phyloP scores from a whole-genome alignment of 1,140 invertebrate species.

The Drosophila nigromelanica region DNA sequence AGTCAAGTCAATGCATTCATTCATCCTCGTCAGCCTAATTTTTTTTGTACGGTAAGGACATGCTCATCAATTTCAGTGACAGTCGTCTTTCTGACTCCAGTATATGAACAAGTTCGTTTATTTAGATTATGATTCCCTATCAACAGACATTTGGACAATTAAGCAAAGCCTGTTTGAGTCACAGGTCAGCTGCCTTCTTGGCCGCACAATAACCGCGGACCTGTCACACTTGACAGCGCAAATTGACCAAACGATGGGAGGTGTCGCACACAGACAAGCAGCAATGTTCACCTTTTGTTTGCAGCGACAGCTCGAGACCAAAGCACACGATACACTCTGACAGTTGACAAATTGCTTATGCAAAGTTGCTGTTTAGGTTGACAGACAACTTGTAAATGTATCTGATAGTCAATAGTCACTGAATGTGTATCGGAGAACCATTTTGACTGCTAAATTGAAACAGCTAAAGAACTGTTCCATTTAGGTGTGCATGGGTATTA shows the following conservation, averaged over 20 bases:
- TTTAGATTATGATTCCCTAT: conserved; percentile 40
- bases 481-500: not conserved
- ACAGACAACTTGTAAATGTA: conserved; percentile 44
- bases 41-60: conserved; percentile 19
- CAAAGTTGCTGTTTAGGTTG: conserved; percentile 53
- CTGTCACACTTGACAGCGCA: conserved; percentile 66
- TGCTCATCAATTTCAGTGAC: conserved; percentile 76
- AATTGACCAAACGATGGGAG: conserved; percentile 46
- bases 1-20: too few species aligned
- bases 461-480: too few species aligned
- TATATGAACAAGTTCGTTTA: too few species aligned
- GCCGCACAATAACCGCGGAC: conserved; percentile 56
- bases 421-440: too few species aligned
- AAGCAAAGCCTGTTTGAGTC: not conserved
- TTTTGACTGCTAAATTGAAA: too few species aligned
- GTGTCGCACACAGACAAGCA: conserved; percentile 9
- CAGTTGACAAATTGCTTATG: conserved; percentile 80
- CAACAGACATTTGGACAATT: conserved; percentile 15
- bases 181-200: not conserved
- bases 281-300: conserved; percentile 59
- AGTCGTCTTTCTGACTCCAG: too few species aligned
- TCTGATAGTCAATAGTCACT: not conserved
- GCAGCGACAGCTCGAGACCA: conserved; percentile 58
- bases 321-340: conserved; percentile 74
- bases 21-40: too few species aligned